These are phyloP conservation scores for Agonopterix arenella DNA, from an alignment of 2,888 invertebrate genomes.

Conservation along the genomic window DNA sequence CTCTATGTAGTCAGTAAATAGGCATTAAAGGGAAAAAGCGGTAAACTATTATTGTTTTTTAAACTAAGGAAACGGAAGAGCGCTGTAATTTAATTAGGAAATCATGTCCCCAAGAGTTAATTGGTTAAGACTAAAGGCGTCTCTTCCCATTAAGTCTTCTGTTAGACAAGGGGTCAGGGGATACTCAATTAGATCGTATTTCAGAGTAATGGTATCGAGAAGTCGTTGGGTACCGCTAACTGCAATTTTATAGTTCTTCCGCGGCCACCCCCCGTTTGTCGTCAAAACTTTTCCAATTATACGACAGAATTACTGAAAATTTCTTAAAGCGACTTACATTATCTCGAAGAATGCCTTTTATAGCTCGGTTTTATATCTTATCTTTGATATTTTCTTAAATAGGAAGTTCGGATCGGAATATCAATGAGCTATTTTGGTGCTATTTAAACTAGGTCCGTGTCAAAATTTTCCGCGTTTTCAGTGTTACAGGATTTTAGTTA, in stretches of 20 bases:
- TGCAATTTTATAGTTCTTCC: constrained; percentile 59
- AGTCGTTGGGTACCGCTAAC: constrained; percentile 48
- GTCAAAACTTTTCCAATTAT: constrained; percentile 55
- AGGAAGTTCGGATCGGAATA: not conserved
- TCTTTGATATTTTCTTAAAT: constrained; percentile 18
- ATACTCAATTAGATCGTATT: constrained; percentile 47
- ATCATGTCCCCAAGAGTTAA: not conserved
- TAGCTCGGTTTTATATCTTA: constrained; percentile 22
- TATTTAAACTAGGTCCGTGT: not conserved
- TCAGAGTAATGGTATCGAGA: constrained; percentile 53
- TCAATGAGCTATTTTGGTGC: no score
- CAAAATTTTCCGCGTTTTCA: no score
- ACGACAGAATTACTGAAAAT: constrained; percentile 43
- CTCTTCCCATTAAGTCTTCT: constrained; percentile 4
- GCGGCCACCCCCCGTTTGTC: constrained; percentile 31
- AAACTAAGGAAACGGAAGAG: no score
- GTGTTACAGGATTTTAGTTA: no score
- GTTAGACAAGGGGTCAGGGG: constrained; percentile 15
- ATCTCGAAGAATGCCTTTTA: constrained; percentile 21
- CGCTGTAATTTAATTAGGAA: not conserved
- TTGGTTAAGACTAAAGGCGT: not conserved
- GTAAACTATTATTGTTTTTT: no score
- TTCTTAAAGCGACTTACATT: constrained; percentile 39
- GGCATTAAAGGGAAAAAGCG: no score
- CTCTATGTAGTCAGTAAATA: no score